Conservation (phyloP, 2,888 invertebrate genomes). For the Scaptomyza caliginosa region DNA sequence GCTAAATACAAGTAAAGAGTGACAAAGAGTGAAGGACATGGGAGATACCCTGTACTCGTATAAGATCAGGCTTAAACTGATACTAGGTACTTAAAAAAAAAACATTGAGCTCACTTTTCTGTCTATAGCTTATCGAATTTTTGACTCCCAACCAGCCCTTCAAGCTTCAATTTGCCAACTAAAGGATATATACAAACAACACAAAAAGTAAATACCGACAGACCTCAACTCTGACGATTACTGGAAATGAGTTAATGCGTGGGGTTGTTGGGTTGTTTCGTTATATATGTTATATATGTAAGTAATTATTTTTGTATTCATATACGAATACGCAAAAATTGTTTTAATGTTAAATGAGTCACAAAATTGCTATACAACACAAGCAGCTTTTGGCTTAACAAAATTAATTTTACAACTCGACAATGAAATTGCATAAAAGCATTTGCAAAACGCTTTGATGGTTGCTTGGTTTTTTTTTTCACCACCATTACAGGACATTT, state of each 20-base stretch:
- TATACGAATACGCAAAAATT: conserved; percentile 32
- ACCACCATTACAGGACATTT: conserved; percentile 39
- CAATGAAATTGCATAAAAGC: conserved; percentile 39
- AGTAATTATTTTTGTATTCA: conserved; percentile 50
- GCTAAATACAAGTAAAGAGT: conserved; percentile 23
- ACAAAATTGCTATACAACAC: conserved; percentile 63
- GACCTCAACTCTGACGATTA: conserved; percentile 6
- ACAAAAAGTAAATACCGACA: conserved; percentile 22
- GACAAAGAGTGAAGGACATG: not conserved
- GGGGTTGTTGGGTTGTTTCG: conserved; percentile 2
- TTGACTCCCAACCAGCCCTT: not conserved
- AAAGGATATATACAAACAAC: not conserved
- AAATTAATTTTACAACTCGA: conserved; percentile 60
- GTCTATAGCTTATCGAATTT: too few relatives aligned
- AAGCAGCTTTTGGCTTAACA: conserved; percentile 40
- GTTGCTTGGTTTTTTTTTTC: conserved; percentile 20
- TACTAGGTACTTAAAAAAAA: too few relatives aligned
- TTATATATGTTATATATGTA: conserved; percentile 25
- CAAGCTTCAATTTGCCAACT: not conserved
- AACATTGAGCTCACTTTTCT: too few relatives aligned
- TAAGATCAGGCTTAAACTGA: too few relatives aligned
- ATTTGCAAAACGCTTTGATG: conserved; percentile 22
- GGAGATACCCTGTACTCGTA: not conserved
- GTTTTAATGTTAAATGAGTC: conserved; percentile 72
- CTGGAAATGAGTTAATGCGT: conserved; percentile 49